phyloP scores from a whole-genome alignment of 2,797 vertebrate genomes.

The Pseudomugil tenellus region DNA sequence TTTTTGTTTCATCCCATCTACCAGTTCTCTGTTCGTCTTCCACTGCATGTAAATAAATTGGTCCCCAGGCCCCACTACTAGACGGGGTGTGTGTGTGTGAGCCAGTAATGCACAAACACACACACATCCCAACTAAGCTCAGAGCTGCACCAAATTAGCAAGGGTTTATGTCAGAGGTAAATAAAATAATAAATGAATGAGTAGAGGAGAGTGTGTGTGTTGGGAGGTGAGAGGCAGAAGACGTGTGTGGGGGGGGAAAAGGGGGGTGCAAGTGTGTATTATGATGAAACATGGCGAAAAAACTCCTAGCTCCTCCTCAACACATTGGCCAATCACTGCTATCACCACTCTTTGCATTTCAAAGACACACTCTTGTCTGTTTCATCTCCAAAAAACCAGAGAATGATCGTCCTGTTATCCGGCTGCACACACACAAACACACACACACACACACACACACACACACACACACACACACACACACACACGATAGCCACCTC shows the following conservation, averaged over 20 bases:
- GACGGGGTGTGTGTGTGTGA: constrained; percentile 43
- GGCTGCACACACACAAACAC: constrained; percentile 34
- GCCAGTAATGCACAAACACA: constrained; percentile 23
- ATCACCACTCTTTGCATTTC: constrained; percentile 81
- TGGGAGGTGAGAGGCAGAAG: background rate
- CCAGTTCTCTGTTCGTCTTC: constrained; percentile 60
- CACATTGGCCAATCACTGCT: constrained; percentile 66
- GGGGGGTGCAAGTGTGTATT: constrained; percentile 42
- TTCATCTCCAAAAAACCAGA: constrained; percentile 70
- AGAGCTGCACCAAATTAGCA: constrained; percentile 56
- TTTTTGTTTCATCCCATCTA: constrained; percentile 63
- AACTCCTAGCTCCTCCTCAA: constrained; percentile 58
- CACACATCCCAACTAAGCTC: constrained; percentile 45
- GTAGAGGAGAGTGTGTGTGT: constrained; percentile 16
- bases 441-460: background rate
- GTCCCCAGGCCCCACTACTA: constrained; percentile 69
- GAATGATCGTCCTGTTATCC: constrained; percentile 63
- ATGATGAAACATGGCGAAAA: constrained; percentile 74
- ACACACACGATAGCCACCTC: constrained; percentile 36
- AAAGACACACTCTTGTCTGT: constrained; percentile 79
- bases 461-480: constrained; percentile 13
- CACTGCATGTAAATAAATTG: constrained; percentile 84
- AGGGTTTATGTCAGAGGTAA: constrained; percentile 64
- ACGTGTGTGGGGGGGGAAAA: background rate
- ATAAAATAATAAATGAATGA: constrained; percentile 71